Base-by-base conservation (phyloP, 2,113 vertebrate species). In the Puntigrus tetrazona region DNA sequence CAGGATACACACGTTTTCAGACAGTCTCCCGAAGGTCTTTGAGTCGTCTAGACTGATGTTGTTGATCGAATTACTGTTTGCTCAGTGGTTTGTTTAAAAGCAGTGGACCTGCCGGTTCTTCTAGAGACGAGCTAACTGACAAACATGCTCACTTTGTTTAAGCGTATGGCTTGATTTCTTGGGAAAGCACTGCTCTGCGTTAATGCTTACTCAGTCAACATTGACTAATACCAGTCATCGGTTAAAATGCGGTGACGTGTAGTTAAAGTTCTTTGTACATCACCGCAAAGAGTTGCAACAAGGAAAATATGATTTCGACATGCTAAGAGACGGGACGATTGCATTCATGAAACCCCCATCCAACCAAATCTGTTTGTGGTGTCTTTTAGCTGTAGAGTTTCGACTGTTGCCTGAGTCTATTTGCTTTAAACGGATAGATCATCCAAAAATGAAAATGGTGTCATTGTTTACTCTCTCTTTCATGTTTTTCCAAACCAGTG, bases 61-160 rank as follows among this genome's bases (percentile, higher is more conserved):
- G 59, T 74, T 18, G 13, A 25, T 20, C 50, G 55, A 57, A 78
- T 29, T 50, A 65, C 27, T 83, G 79, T 86, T 86, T 87, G 78
- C 81, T 45, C 57, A 38, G 57, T 63, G 65, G 57, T 84, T 87
- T 79, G 74, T 59, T 80, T 47, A 73, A 63, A 61, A 76, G 1
- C 55, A 65, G 70, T 77, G 67, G 85, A 80, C 43, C 55, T 79
- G 80, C 86, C 67, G 70, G 86, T 85, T 83, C n/a, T 50, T 11
- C 80, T 67, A 81, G 27, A 85, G 69, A 43, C 55, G 2, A 72
- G 69, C 41, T 57, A 69, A 29, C n/a, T 55, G n/a, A 43, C 61
- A 84, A 70, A 70, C 74, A 76, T 50, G 10, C 61, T 78, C 34
- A 41, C n/a, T 70, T 27, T 34, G 47, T 27, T 43, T 34, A 29